phyloP scores from a whole-genome alignment of 2,888 invertebrate species.

The Aspidiotus rigidus region DNA sequence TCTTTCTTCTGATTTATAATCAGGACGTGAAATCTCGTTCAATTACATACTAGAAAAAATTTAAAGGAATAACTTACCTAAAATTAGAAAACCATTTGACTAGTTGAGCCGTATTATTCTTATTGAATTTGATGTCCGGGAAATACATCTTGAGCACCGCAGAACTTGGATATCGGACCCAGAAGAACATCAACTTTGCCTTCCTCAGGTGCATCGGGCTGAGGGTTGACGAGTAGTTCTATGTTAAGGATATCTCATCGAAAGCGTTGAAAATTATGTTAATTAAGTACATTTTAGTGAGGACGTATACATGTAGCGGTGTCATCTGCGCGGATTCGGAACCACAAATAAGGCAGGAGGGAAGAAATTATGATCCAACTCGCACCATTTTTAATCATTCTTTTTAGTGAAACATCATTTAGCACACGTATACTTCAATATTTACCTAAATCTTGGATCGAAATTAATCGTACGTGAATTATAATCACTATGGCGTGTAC shows the following conservation, averaged over 20 bases:
- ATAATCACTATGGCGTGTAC: no score
- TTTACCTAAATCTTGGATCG: no score
- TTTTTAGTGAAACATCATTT: no score
- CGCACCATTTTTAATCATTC: no score
- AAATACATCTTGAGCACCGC: constrained; percentile 99
- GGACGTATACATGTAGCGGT: no score
- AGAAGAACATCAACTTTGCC: constrained; percentile 99
- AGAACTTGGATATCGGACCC: constrained; percentile 98
- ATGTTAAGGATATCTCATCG: constrained; percentile 22
- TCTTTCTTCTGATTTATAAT: no score
- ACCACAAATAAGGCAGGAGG: no score
- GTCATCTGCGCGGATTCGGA: no score
- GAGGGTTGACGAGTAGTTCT: constrained; percentile 75
- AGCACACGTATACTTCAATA: no score
- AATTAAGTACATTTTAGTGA: no score
- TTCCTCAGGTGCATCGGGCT: constrained; percentile 99
- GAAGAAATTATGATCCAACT: no score
- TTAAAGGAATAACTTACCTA: constrained; percentile 63
- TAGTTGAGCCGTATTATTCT: constrained; percentile 99
- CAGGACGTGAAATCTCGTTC: no score
- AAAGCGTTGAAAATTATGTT: neutral
- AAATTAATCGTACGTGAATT: neutral
- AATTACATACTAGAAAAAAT: neutral
- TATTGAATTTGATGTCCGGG: constrained; percentile 99
- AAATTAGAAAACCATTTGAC: constrained; percentile 99